phyloP scores from a whole-genome alignment of 2,797 vertebrate species.

The Acipenser ruthenus region DNA sequence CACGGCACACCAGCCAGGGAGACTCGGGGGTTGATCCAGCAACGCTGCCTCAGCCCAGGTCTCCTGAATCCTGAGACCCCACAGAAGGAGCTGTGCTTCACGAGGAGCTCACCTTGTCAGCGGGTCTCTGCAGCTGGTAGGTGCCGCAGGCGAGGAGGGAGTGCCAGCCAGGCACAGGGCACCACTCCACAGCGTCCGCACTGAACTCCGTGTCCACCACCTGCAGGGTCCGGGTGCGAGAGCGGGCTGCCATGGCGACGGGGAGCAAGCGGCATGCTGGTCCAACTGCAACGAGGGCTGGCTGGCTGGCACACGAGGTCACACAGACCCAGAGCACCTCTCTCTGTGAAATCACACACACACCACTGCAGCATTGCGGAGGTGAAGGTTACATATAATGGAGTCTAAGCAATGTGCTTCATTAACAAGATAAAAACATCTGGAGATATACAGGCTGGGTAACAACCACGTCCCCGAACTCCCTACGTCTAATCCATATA shows the following conservation, averaged over 20 bases:
- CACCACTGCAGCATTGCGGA: not conserved
- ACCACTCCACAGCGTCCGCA: conserved; percentile 88
- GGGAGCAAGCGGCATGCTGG: not conserved
- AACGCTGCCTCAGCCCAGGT: no score
- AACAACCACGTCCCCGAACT: no score
- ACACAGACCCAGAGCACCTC: no score
- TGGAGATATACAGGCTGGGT: no score
- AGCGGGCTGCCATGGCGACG: conserved; percentile 51
- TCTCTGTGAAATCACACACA: not conserved
- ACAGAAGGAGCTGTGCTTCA: no score
- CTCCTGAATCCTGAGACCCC: no score
- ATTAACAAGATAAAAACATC: no score
- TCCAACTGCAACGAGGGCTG: not conserved
- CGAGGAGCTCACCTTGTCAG: conserved; percentile 41
- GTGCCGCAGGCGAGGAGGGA: conserved; percentile 79
- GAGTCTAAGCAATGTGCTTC: no score
- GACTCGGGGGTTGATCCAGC: no score
- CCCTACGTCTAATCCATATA: no score
- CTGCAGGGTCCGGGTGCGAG: conserved; percentile 70
- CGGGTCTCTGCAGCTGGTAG: conserved; percentile 68
- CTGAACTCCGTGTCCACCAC: conserved; percentile 85
- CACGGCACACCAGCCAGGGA: no score
- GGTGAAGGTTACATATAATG: no score
- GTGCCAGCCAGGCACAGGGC: conserved; percentile 61
- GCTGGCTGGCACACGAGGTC: not conserved